phyloP scores from a whole-genome alignment of 2,113 vertebrate species.

The Aix galericulata region DNA sequence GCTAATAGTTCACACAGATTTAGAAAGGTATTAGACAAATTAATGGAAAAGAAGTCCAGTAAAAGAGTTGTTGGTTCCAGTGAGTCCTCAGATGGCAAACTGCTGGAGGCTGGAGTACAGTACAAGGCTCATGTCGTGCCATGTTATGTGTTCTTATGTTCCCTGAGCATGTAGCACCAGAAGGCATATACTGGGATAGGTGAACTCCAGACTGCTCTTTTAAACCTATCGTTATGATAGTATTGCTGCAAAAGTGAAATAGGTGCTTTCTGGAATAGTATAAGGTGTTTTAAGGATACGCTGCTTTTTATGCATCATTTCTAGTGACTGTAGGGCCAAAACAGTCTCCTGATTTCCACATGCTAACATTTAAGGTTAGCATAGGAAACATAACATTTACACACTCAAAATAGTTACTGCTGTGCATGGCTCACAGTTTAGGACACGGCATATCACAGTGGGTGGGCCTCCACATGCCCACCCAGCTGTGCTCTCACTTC shows the following conservation, averaged over 20 bases:
- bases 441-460: neutral
- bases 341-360: neutral
- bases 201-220: neutral
- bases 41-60: neutral
- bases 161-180: too few species aligned
- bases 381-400: neutral
- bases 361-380: neutral
- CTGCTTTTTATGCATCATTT: neutral
- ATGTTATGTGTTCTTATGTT: neutral
- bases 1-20: neutral
- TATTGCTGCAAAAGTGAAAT: neutral
- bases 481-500: too few species aligned
- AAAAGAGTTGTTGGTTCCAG: neutral
- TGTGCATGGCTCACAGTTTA: neutral
- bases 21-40: neutral
- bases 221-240: neutral
- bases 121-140: too few species aligned
- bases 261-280: neutral
- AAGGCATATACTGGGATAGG: neutral
- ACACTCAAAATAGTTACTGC: neutral
- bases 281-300: neutral
- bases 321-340: neutral
- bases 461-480: too few species aligned
- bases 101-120: rapidly evolving
- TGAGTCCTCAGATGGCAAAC: neutral